Base-by-base conservation (phyloP, 1,140 invertebrate genomes). In the Panulirus ornatus region DNA sequence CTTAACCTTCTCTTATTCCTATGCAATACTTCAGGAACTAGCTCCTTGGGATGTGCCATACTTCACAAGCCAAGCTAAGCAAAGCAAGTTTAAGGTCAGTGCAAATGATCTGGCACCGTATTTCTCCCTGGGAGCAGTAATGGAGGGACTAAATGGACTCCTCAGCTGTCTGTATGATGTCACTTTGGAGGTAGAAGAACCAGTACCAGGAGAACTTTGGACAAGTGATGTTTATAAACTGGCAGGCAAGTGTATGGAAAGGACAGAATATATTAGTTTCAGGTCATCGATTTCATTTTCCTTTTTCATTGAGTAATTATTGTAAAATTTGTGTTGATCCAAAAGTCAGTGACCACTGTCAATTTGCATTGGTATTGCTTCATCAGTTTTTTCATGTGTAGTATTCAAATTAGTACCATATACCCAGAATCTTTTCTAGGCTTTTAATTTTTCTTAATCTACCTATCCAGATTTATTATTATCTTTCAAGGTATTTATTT, bases 41-140 rank as follows among this genome's bases (percentile, higher is more conserved):
- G 95, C 95, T 93, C 95, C 96, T 44, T 98, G 97, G 98, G 98
- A 98, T 94, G 96, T 97, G 0, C 96, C 97, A 0, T 98, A 97
- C 94, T 97, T 96, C 91, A 96, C 95, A 0, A 95, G 95, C 0
- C 96, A 96, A 93, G 96, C 96, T 0, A 97, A 97, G 93, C 95
- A 95, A 11, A 94, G 95, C 71, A 95, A 96, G 93, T 94, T 97
- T 51, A 86, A 84, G 27, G 63, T 93, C 27, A 90, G 91, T 1
- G 95, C 95, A 63, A 93, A 93, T 44, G 84, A 98, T 92, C 97
- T 96, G 93, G 94, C 96, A 58, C 97, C 97, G 0, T 99, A 99
- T 93, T 99, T 99, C 93, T 99, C 98, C 0, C 94, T 99, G 0
- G 98, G 98, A 11, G 95, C 96, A 79, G 99, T 98, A 93, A 99